These are phyloP conservation scores for Hozukius guyotensis DNA, from an alignment of 2,797 vertebrate species.

Conservation along the genomic window DNA sequence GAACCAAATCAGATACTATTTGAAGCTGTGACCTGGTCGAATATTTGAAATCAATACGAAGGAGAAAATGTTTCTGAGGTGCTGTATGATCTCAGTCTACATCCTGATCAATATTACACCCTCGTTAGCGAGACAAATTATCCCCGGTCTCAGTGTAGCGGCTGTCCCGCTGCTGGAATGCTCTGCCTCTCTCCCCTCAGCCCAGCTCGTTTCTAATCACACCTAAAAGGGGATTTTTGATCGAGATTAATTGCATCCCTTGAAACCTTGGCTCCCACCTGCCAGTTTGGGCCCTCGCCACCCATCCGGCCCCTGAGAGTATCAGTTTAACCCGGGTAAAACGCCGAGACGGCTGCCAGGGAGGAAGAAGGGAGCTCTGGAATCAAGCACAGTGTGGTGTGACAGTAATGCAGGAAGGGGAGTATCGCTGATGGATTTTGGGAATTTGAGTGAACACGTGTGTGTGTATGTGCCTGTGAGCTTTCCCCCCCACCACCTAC, in stretches of 20 bases:
- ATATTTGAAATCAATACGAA: conserved; percentile 64
- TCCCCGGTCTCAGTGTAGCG: conserved; percentile 49
- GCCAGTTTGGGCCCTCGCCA: conserved; percentile 44
- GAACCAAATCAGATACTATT: conserved; percentile 28
- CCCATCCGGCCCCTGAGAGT: conserved; percentile 58
- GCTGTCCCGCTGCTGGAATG: conserved; percentile 33
- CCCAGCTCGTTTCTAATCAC: conserved; percentile 68
- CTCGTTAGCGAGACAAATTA: conserved; percentile 79
- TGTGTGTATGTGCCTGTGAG: conserved; percentile 13
- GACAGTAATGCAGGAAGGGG: conserved; percentile 45
- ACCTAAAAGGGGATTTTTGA: conserved; percentile 70
- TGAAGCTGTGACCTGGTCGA: conserved; percentile 43
- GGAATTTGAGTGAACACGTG: conserved; percentile 51
- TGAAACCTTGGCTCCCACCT: conserved; percentile 45
- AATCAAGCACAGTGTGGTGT: conserved; percentile 51
- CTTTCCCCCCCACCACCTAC: conserved; percentile 26
- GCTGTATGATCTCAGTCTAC: conserved; percentile 62
- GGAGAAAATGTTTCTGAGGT: conserved; percentile 44
- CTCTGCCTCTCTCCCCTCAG: conserved; percentile 25
- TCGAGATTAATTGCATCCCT: conserved; percentile 79
- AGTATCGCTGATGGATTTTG: conserved; percentile 60
- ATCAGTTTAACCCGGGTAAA: conserved; percentile 75
- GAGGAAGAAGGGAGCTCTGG: conserved; percentile 33
- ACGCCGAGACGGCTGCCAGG: conserved; percentile 46
- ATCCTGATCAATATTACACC: conserved; percentile 79